Percentiles rank a stretch among this genome's conserved stretches.
phyloP scores from a whole-genome alignment of 2,888 invertebrate species.

The Crossocerus cetratus region DNA sequence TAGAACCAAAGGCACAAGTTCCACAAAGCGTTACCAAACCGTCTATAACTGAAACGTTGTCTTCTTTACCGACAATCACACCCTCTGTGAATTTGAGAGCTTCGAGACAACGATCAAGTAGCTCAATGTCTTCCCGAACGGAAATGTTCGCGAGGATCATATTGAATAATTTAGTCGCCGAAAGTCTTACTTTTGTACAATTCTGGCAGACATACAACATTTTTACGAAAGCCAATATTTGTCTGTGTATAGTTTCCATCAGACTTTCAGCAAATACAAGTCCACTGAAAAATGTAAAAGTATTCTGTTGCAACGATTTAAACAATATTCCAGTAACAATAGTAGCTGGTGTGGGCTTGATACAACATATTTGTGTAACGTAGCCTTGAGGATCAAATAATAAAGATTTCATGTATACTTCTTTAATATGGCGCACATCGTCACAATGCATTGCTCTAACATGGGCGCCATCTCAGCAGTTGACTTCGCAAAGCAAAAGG shows the following conservation, averaged over 20 bases:
- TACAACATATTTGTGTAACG: too few relatives aligned
- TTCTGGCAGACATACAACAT: conserved; percentile 18
- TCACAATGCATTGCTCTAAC: too few relatives aligned
- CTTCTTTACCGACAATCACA: conserved; percentile 41
- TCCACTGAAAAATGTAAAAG: conserved; percentile 37
- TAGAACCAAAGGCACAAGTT: conserved; percentile 40
- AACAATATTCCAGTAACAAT: too few relatives aligned
- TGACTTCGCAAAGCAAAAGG: too few relatives aligned
- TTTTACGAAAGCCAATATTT: conserved; percentile 47
- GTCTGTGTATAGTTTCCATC: conserved; percentile 21
- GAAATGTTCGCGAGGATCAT: conserved; percentile 29
- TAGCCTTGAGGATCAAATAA: too few relatives aligned
- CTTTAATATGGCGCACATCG: too few relatives aligned
- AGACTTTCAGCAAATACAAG: conserved; percentile 11
- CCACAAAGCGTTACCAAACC: conserved; percentile 41
- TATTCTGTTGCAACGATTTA: too few relatives aligned
- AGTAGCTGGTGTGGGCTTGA: too few relatives aligned
- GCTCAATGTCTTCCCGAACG: conserved; percentile 27
- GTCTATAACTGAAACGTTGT: conserved; percentile 27
- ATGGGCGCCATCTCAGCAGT: too few relatives aligned
- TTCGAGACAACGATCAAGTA: conserved; percentile 36
- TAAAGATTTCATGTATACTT: too few relatives aligned
- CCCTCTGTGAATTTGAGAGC: conserved; percentile 42
- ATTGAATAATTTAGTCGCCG: conserved; percentile 33
- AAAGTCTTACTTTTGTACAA: conserved; percentile 31